Conservation (phyloP, 2,888 invertebrate genomes). For the Carabus problematicus region DNA sequence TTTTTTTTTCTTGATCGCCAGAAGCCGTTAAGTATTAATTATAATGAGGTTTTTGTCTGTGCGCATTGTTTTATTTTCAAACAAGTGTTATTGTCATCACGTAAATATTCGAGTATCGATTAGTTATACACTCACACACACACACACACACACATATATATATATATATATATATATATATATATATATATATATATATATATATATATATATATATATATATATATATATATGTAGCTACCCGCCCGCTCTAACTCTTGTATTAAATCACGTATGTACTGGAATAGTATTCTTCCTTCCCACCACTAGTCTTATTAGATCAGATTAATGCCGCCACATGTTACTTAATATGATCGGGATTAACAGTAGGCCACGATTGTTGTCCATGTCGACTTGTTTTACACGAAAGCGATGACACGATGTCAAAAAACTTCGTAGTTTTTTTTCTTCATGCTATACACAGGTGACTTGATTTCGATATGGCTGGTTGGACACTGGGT, state of each 20-base stretch:
- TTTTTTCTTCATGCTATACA: slow-evolving; percentile 21
- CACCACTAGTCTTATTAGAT: slow-evolving; percentile 8
- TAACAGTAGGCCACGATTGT: not conserved
- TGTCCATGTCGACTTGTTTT: slow-evolving; percentile 23
- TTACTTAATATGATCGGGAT: slow-evolving; percentile 15
- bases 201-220: slow-evolving; percentile 12
- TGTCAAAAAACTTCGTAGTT: slow-evolving; percentile 25
- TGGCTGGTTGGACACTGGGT: slow-evolving; percentile 22
- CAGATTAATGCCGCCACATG: slow-evolving; percentile 9
- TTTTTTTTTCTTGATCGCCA: slow-evolving; percentile 13
- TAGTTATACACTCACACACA: slow-evolving; percentile 1
- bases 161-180: slow-evolving; percentile 20
- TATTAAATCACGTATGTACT: not conserved
- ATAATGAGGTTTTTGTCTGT: not conserved
- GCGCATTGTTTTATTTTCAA: too few relatives aligned
- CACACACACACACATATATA: slow-evolving; percentile 16
- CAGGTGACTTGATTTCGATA: slow-evolving; percentile 31
- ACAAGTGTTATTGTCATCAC: too few relatives aligned
- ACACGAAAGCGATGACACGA: slow-evolving; percentile 34
- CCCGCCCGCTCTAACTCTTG: not conserved
- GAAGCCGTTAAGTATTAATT: slow-evolving; percentile 33
- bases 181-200: slow-evolving; percentile 14
- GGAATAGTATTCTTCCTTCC: not conserved
- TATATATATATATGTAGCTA: slow-evolving; percentile 16
- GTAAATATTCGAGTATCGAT: too few relatives aligned